phyloP scores from a whole-genome alignment of 2,888 invertebrate genomes.

The Eupithecia subfuscata region DNA sequence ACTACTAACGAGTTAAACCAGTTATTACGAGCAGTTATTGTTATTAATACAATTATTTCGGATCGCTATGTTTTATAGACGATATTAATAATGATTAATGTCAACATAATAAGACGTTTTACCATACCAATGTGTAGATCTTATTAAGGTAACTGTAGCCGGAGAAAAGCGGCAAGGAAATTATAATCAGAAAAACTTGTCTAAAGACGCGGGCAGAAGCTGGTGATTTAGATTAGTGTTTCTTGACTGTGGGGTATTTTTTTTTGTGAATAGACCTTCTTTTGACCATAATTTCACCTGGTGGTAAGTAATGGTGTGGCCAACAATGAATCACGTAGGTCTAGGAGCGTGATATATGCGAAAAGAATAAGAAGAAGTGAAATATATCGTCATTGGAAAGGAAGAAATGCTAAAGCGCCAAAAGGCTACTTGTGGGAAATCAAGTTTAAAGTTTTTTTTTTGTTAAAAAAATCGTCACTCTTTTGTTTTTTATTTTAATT shows the following conservation, averaged over 20 bases:
- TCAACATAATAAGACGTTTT: background rate
- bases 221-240: background rate
- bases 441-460: too few relatives aligned
- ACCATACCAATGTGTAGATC: background rate
- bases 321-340: background rate
- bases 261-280: too few relatives aligned
- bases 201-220: background rate
- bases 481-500: too few relatives aligned
- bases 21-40: constrained; percentile 7
- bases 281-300: background rate
- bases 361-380: too few relatives aligned
- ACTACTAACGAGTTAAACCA: constrained; percentile 23
- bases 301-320: background rate
- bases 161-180: background rate
- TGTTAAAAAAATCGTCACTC: too few relatives aligned
- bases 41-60: constrained; percentile 22
- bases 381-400: too few relatives aligned
- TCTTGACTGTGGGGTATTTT: background rate
- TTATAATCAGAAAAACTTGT: background rate
- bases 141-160: background rate
- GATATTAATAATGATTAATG: constrained; percentile 3
- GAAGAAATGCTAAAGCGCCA: too few relatives aligned
- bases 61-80: constrained; percentile 8
- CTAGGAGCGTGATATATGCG: too few relatives aligned
- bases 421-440: too few relatives aligned